Percentiles rank a stretch among this genome's conserved stretches.
Evolutionary conservation across 2,797 vertebrate genomes (phyloP).

Genomic region (Arctocebus calabarensis): DNA sequence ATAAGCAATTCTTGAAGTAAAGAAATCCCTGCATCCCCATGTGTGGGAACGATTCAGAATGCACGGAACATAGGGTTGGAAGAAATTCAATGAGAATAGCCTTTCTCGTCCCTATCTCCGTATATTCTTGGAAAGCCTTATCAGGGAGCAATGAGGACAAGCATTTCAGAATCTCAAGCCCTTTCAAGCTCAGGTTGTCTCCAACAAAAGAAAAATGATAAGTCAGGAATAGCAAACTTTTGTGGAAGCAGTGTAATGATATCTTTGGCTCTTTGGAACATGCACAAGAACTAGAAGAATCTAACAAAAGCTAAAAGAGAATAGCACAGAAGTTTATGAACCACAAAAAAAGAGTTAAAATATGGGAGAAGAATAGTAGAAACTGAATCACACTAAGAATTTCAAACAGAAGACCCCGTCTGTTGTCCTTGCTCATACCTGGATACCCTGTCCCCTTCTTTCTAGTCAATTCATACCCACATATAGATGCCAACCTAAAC

Average conservation of each 20-base stretch:
- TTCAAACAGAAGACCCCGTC: background rate
- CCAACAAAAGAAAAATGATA: background rate
- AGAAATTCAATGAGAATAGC: background rate
- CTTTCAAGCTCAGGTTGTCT: background rate
- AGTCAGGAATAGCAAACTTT: background rate
- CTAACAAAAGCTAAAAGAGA: background rate
- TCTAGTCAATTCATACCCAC: background rate
- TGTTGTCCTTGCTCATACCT: background rate
- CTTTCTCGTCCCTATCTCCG: background rate
- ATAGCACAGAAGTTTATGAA: background rate
- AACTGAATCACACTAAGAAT: background rate
- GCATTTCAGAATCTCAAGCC: background rate
- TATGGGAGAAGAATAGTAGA: background rate
- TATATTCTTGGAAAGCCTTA: background rate
- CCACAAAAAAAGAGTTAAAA: background rate
- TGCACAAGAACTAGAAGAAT: background rate
- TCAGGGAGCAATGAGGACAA: background rate
- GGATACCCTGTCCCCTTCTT: background rate
- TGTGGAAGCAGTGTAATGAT: background rate
- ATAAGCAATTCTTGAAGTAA: background rate
- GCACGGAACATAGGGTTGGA: background rate
- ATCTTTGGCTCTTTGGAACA: background rate
- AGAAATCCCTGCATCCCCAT: background rate
- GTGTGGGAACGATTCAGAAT: background rate
- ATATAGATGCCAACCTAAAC: background rate